Percentiles rank a stretch among this genome's conserved stretches.
Evolutionary conservation across 2,113 vertebrate species (phyloP).

Genomic region (Cynocephalus volans): DNA sequence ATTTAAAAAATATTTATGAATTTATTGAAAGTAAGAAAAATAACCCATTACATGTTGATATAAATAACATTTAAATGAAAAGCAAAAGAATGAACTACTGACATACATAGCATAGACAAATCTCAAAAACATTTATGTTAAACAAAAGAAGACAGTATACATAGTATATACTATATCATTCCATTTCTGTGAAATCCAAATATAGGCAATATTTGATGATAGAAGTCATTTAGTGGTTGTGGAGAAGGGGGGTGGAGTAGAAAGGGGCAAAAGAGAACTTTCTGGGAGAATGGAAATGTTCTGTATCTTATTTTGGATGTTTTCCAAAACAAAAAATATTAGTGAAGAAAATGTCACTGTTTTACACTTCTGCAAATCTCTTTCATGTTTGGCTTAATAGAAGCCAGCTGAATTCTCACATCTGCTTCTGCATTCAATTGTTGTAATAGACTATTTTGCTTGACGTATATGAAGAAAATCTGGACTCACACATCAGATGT

Average conservation of each 20-base stretch:
- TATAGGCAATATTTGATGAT: background rate
- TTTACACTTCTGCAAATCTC: conserved; percentile 34
- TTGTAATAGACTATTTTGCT: background rate
- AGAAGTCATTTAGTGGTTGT: conserved; percentile 14
- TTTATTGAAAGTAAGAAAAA: conserved; percentile 54
- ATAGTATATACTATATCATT: background rate
- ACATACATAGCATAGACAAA: background rate
- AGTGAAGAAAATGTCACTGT: conserved; percentile 4
- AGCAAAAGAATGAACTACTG: background rate
- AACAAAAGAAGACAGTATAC: background rate
- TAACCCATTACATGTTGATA: background rate
- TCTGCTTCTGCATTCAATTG: background rate
- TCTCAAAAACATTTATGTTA: background rate
- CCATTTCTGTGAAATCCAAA: background rate
- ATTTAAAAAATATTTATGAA: background rate
- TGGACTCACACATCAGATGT: background rate
- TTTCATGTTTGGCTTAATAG: conserved; percentile 21
- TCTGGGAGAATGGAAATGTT: conserved; percentile 9
- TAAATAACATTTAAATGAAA: conserved; percentile 18
- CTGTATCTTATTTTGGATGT: conserved; percentile 13
- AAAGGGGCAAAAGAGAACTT: conserved; percentile 9
- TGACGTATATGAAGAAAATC: conserved; percentile 7
- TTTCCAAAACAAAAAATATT: background rate
- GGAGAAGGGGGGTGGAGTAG: background rate
- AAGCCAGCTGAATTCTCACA: conserved; percentile 7